These are phyloP conservation scores for Nettapus auritus DNA, from an alignment of 2,113 vertebrate species.

Conservation along the genomic window DNA sequence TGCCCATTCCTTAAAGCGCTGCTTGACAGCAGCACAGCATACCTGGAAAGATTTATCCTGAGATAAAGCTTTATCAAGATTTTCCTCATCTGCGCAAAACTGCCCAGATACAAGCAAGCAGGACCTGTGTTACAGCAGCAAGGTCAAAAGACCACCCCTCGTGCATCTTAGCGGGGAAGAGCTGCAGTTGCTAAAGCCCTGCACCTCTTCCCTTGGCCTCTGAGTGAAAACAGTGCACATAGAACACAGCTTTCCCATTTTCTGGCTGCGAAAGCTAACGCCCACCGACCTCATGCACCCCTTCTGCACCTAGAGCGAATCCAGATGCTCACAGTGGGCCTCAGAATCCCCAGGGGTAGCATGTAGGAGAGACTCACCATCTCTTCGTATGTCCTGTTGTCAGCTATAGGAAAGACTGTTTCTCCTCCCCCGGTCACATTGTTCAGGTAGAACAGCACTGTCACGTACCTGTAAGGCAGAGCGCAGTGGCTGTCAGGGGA, in stretches of 20 bases:
- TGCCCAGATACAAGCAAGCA: not conserved
- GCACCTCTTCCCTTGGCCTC: not conserved
- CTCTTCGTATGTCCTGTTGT: conserved; percentile 94
- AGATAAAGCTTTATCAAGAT: too few relatives aligned
- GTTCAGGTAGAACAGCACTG: conserved; percentile 91
- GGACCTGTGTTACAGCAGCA: not conserved
- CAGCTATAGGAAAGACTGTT: conserved; percentile 93
- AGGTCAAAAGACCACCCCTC: not conserved
- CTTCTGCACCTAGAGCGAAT: not conserved
- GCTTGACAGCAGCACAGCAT: not conserved
- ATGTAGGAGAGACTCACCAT: conserved; percentile 67
- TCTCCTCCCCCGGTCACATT: conserved; percentile 91
- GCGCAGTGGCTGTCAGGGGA: not conserved
- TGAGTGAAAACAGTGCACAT: not conserved
- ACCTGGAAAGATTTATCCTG: not conserved
- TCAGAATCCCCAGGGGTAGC: not conserved
- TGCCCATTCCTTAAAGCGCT: not conserved
- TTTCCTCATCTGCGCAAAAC: not conserved
- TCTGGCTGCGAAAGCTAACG: not conserved
- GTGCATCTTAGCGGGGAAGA: not conserved
- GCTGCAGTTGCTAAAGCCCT: not conserved
- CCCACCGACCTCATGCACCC: not conserved
- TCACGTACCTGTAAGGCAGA: conserved; percentile 87
- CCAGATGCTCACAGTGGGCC: not conserved
- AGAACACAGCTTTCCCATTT: not conserved